Evolutionary conservation across 2,113 vertebrate species (phyloP).

Genomic region (Phyllopteryx taeniolatus): DNA sequence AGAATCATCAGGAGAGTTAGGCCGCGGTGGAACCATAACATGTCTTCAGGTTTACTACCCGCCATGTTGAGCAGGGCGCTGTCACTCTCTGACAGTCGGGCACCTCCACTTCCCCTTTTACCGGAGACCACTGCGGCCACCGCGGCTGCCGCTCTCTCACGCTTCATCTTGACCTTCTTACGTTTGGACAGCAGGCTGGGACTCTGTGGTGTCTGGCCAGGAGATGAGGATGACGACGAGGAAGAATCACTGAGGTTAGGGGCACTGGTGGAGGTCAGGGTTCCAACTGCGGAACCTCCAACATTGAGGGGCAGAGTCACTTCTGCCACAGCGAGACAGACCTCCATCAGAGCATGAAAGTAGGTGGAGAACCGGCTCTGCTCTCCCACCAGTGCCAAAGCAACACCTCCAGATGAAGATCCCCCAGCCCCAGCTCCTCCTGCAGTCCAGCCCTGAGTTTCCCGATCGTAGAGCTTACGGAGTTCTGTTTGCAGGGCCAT

Average conservation of each 20-base stretch:
- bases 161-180: constrained; percentile 98
- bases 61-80: constrained; percentile 83
- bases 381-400: constrained; percentile 70
- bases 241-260: constrained; percentile 95
- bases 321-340: constrained; percentile 92
- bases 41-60: constrained; percentile 94
- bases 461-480: constrained; percentile 90
- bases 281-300: constrained; percentile 78
- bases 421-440: constrained; percentile 62
- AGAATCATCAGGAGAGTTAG: constrained; percentile 95
- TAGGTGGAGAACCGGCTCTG: constrained; percentile 94
- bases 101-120: constrained; percentile 74
- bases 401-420: constrained; percentile 72
- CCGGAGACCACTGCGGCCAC: constrained; percentile 70
- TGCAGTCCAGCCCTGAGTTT: constrained; percentile 88
- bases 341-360: constrained; percentile 95
- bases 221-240: constrained; percentile 91
- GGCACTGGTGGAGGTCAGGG: constrained; percentile 82
- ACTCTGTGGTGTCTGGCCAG: constrained; percentile 94
- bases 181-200: constrained; percentile 94
- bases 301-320: constrained; percentile 92
- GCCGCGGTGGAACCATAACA: constrained; percentile 97
- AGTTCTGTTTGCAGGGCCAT: constrained; percentile 95
- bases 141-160: constrained; percentile 82
- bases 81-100: constrained; percentile 77